Percentiles rank a stretch among this genome's conserved stretches.
Evolutionary conservation across 2,888 invertebrate species (phyloP).

Genomic region (Malthinus seriepunctatus): DNA sequence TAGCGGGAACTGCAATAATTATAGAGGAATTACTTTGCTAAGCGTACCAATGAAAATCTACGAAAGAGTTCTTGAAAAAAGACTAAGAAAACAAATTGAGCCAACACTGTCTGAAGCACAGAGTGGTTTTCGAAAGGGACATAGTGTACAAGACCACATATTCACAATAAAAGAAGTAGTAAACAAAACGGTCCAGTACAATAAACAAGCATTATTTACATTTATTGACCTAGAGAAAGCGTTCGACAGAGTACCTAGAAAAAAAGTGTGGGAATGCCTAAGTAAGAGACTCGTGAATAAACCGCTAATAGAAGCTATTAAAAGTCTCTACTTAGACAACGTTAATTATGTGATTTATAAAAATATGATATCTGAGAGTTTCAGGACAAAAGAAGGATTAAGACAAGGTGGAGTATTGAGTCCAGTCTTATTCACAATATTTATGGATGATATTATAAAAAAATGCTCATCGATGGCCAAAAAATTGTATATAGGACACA

Average conservation of each 20-base stretch:
- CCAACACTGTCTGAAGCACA: conserved; percentile 4
- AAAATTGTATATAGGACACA: background rate
- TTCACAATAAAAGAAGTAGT: conserved; percentile 19
- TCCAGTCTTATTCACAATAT: conserved; percentile 6
- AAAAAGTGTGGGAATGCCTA: conserved; percentile 10
- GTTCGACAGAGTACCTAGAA: conserved; percentile 12
- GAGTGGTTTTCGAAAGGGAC: conserved; percentile 16
- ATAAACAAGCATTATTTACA: conserved; percentile 5
- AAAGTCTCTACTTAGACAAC: conserved; percentile 5
- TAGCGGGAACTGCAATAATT: background rate
- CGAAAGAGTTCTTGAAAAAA: background rate
- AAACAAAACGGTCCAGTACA: background rate
- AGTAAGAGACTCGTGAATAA: conserved; percentile 10
- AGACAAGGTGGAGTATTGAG: conserved; percentile 14
- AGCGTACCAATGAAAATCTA: background rate
- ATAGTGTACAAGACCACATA: conserved; percentile 14
- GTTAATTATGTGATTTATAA: conserved; percentile 5
- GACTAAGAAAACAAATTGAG: background rate
- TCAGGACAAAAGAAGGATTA: background rate
- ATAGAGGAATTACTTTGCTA: background rate
- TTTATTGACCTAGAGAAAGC: conserved; percentile 19
- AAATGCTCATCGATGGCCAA: background rate
- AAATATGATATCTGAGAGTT: background rate
- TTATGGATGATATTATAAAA: background rate
- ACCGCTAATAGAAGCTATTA: conserved; percentile 7